Conservation (phyloP, 2,888 invertebrate species). For the Zeuzera pyrina region DNA sequence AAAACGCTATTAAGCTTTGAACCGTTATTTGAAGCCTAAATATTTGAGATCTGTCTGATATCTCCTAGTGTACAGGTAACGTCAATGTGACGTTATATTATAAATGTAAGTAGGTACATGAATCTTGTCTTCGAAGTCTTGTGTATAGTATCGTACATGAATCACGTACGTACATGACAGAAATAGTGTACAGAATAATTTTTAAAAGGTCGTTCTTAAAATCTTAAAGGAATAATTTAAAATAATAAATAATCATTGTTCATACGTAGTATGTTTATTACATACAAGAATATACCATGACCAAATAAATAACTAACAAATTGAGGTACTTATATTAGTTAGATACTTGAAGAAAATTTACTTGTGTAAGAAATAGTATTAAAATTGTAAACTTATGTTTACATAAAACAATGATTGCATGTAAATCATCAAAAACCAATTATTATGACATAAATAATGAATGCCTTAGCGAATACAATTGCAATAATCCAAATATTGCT, state of each 20-base stretch:
- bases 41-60: slow-evolving; percentile 1
- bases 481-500: background rate
- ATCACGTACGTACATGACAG: background rate
- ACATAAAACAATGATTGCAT: no score
- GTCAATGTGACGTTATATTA: background rate
- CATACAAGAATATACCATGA: no score
- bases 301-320: no score
- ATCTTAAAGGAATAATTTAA: background rate
- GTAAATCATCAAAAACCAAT: no score
- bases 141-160: no score
- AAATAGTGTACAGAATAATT: background rate
- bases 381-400: no score
- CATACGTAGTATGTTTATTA: no score
- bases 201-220: background rate
- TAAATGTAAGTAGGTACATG: background rate
- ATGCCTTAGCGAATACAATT: no score
- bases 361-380: no score
- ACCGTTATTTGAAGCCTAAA: slow-evolving; percentile 2
- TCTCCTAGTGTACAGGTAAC: background rate
- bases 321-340: no score
- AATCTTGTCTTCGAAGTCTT: background rate
- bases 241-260: background rate
- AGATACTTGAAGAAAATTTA: no score
- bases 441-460: no score
- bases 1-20: slow-evolving; percentile 2